Evolutionary conservation across 2,888 invertebrate species (phyloP).

Genomic region (Drosophila nr. perissopoda): DNA sequence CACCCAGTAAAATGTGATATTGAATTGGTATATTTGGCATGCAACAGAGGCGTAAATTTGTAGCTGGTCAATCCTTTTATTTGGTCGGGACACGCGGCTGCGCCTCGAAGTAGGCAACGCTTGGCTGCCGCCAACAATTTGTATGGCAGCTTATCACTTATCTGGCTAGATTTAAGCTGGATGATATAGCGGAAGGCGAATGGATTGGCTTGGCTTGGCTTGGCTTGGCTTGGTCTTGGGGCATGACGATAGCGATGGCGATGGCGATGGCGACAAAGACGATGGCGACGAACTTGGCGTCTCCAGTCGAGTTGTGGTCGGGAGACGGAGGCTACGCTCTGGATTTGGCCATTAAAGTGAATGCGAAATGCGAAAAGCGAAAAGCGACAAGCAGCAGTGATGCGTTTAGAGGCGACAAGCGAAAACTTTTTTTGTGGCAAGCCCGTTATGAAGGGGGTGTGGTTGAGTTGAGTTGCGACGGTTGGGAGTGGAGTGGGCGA

Average conservation of each 20-base stretch:
- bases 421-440: conserved; percentile 44
- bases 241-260: not conserved
- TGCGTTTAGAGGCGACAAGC: conserved; percentile 59
- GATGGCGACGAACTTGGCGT: not conserved
- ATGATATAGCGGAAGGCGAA: not conserved
- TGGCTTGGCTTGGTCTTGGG: not conserved
- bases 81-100: conserved; percentile 32
- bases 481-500: not conserved
- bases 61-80: conserved; percentile 50
- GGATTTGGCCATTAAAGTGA: conserved; percentile 64
- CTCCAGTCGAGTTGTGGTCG: not conserved
- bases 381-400: conserved; percentile 55
- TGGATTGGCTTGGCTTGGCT: not conserved
- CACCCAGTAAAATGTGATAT: conserved; percentile 1
- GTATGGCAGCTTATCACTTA: conserved; percentile 74
- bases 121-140: conserved; percentile 57
- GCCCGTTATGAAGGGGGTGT: conserved; percentile 7
- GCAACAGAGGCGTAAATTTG: conserved; percentile 7
- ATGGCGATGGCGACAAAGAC: conserved; percentile 3
- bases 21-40: conserved; percentile 14
- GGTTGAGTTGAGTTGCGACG: not conserved
- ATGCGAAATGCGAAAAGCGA: conserved; percentile 32
- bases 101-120: conserved; percentile 39
- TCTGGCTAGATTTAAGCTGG: conserved; percentile 49
- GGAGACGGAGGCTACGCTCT: conserved; percentile 43